Percentiles rank a stretch among this genome's conserved stretches.
These are phyloP conservation scores for Moxostoma hubbsi DNA, from an alignment of 2,797 vertebrate species.

Conservation along the genomic window DNA sequence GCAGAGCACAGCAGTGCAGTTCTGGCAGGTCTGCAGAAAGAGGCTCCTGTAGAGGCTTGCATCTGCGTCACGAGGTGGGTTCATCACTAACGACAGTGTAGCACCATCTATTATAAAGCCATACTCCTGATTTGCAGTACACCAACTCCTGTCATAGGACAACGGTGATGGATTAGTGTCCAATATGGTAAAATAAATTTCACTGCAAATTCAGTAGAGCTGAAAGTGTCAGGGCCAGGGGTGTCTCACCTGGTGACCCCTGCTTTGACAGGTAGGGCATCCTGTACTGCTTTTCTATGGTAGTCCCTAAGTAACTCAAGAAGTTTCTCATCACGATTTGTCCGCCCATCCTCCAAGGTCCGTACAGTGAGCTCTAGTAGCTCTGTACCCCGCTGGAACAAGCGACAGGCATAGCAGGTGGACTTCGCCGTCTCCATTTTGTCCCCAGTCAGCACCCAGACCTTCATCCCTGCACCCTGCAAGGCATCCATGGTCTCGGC, in stretches of 20 bases:
- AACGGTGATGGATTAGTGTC: neutral
- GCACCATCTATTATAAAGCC: slow-evolving; percentile 96
- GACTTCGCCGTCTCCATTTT: slow-evolving; percentile 99
- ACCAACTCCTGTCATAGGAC: slow-evolving; percentile 82
- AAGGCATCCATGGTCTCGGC: slow-evolving; percentile 94
- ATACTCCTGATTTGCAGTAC: slow-evolving; percentile 83
- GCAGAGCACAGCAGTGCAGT: slow-evolving; percentile 93
- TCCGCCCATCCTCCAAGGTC: slow-evolving; percentile 78
- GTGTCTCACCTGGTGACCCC: slow-evolving; percentile 81
- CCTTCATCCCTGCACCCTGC: slow-evolving; percentile 92
- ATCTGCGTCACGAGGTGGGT: slow-evolving; percentile 82
- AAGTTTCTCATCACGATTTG: slow-evolving; percentile 83
- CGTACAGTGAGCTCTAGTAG: slow-evolving; percentile 90
- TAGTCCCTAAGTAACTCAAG: slow-evolving; percentile 91
- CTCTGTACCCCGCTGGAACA: slow-evolving; percentile 92
- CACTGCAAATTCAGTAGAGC: too few species aligned
- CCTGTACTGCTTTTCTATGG: slow-evolving; percentile 88
- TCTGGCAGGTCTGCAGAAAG: slow-evolving; percentile 93
- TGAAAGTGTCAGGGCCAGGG: neutral
- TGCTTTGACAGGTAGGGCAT: slow-evolving; percentile 78
- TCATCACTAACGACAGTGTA: slow-evolving; percentile 90
- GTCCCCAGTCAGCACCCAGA: slow-evolving; percentile 97
- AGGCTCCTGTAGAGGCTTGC: slow-evolving; percentile 87
- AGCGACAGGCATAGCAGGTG: slow-evolving; percentile 93
- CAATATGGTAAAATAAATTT: neutral